phyloP scores from a whole-genome alignment of 2,888 invertebrate genomes.

The Plagodis dolabraria region DNA sequence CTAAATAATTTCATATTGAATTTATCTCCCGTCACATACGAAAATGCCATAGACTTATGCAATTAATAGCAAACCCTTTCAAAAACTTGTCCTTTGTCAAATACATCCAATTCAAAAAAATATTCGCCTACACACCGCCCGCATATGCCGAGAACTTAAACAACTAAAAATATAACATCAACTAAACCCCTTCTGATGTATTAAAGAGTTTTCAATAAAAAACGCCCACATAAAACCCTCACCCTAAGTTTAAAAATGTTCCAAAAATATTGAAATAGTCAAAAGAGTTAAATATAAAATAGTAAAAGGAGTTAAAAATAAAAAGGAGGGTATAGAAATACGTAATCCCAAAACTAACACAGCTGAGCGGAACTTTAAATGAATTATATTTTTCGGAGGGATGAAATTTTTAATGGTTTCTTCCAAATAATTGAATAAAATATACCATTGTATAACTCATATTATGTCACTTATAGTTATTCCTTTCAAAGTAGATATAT shows the following conservation, averaged over 20 bases:
- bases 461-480: no score
- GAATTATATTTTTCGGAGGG: slow-evolving; percentile 44
- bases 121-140: slow-evolving; percentile 63
- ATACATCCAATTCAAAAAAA: slow-evolving; percentile 57
- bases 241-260: slow-evolving; percentile 71
- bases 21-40: no score
- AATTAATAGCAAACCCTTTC: background rate
- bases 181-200: slow-evolving; percentile 56
- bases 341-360: slow-evolving; percentile 80
- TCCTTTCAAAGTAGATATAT: no score
- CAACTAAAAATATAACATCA: slow-evolving; percentile 56
- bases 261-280: slow-evolving; percentile 83
- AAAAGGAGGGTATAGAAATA: slow-evolving; percentile 73
- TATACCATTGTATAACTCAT: no score
- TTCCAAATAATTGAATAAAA: no score
- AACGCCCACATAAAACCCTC: slow-evolving; percentile 68
- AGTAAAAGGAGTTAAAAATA: slow-evolving; percentile 71
- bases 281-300: slow-evolving; percentile 83
- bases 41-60: no score
- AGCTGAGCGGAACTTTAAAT: slow-evolving; percentile 72
- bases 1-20: no score
- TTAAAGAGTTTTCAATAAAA: slow-evolving; percentile 48
- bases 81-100: slow-evolving; percentile 14
- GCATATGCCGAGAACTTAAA: slow-evolving; percentile 55
- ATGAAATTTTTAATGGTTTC: slow-evolving; percentile 1